These are phyloP conservation scores for Macaria notata DNA, from an alignment of 2,888 invertebrate genomes.

Conservation along the genomic window DNA sequence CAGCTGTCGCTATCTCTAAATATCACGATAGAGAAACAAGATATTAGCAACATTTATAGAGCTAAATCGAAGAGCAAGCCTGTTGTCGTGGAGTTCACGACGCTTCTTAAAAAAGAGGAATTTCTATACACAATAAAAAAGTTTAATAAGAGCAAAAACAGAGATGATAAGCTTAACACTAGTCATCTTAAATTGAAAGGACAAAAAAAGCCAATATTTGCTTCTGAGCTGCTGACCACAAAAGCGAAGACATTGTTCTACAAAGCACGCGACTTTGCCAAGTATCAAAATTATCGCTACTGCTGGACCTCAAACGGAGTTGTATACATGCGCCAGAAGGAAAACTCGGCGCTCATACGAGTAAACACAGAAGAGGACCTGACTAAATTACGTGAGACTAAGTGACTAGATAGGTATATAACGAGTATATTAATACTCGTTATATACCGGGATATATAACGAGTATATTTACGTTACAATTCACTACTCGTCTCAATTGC, in stretches of 20 bases:
- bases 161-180: constrained; percentile 22
- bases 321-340: constrained; percentile 14
- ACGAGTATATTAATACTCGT: too few species aligned
- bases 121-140: constrained; percentile 17
- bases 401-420: too few species aligned
- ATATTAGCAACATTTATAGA: constrained; percentile 20
- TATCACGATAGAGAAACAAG: constrained; percentile 22
- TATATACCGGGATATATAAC: too few species aligned
- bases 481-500: too few species aligned
- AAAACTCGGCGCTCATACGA: constrained; percentile 4
- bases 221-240: constrained; percentile 22
- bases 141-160: constrained; percentile 22
- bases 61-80: constrained; percentile 20
- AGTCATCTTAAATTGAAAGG: constrained; percentile 14
- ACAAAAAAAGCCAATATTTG: constrained; percentile 20
- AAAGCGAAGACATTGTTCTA: constrained; percentile 23
- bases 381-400: too few species aligned
- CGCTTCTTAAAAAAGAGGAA: constrained; percentile 22
- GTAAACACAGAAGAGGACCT: constrained; percentile 1
- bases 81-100: constrained; percentile 25
- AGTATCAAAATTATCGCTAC: constrained; percentile 10
- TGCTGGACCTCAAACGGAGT: constrained; percentile 27
- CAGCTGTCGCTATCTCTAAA: too few species aligned
- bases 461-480: too few species aligned
- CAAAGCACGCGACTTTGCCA: constrained; percentile 19